These are phyloP conservation scores for Heterodera filipjevi DNA, from an alignment of 2,888 invertebrate species.

Conservation along the genomic window DNA sequence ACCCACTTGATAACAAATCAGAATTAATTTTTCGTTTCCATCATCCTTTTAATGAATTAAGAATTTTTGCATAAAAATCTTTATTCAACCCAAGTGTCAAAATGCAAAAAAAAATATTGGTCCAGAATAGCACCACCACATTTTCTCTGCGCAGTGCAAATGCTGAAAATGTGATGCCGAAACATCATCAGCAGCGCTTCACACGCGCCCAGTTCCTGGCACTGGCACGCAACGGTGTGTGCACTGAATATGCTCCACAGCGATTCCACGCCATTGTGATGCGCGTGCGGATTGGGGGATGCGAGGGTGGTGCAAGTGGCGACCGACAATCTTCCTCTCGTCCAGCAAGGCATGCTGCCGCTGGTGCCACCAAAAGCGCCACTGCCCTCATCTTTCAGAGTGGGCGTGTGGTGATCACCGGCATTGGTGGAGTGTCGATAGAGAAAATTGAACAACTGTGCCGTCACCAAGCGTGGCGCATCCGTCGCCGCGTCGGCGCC, in stretches of 20 bases:
- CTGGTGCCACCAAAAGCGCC: background rate
- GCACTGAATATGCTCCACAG: background rate
- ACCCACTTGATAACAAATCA: no score
- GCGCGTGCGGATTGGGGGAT: background rate
- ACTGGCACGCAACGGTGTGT: background rate
- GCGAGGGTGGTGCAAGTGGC: no score
- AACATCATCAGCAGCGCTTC: background rate
- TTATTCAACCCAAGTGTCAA: background rate
- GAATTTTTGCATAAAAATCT: no score
- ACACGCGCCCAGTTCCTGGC: background rate
- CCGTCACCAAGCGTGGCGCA: background rate
- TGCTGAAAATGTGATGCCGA: background rate
- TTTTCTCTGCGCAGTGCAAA: background rate
- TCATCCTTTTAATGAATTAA: no score
- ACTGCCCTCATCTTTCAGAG: background rate
- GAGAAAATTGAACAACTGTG: background rate
- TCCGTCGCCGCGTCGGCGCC: background rate
- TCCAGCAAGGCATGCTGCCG: background rate
- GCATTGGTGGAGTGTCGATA: background rate
- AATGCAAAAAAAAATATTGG: background rate
- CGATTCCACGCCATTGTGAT: slow-evolving; percentile 16
- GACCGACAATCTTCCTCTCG: no score
- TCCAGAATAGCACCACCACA: background rate
- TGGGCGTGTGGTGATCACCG: background rate
- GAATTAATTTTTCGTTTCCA: no score